Evolutionary conservation across 2,888 invertebrate species (phyloP).

Genomic region (Idaea aversata): DNA sequence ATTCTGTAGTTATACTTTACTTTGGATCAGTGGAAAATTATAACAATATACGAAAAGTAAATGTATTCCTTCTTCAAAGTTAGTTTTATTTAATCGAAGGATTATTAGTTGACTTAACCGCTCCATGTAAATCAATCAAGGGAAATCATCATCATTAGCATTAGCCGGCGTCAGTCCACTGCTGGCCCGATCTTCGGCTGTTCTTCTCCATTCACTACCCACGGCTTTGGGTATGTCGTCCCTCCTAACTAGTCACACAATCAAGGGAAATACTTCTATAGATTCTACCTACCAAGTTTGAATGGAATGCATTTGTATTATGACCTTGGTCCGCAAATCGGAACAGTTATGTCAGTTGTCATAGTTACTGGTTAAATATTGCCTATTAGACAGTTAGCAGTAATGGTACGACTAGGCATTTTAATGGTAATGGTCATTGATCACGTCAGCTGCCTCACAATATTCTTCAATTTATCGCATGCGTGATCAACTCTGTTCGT

Average conservation of each 20-base stretch:
- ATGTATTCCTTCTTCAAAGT: too few relatives aligned
- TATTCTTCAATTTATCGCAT: neutral
- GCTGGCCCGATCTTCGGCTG: too few relatives aligned
- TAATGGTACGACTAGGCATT: neutral
- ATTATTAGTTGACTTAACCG: too few relatives aligned
- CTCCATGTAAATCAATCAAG: too few relatives aligned
- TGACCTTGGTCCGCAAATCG: neutral
- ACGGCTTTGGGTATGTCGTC: too few relatives aligned
- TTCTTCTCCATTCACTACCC: too few relatives aligned
- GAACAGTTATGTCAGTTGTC: neutral
- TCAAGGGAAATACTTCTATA: neutral
- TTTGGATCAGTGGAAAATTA: neutral
- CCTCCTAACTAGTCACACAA: too few relatives aligned
- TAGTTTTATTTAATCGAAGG: too few relatives aligned
- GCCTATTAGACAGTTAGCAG: neutral
- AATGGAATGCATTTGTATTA: neutral
- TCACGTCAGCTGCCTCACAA: conserved; percentile 17
- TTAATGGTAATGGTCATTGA: neutral
- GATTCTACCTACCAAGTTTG: neutral
- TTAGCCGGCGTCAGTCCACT: too few relatives aligned
- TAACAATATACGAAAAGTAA: neutral
- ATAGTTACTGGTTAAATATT: neutral
- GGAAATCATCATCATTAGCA: too few relatives aligned
- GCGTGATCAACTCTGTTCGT: neutral
- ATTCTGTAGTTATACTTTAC: neutral